Conservation (phyloP, 37 sponge, comb jelly and placozoan species). For the Hexactinellida sp. region DNA sequence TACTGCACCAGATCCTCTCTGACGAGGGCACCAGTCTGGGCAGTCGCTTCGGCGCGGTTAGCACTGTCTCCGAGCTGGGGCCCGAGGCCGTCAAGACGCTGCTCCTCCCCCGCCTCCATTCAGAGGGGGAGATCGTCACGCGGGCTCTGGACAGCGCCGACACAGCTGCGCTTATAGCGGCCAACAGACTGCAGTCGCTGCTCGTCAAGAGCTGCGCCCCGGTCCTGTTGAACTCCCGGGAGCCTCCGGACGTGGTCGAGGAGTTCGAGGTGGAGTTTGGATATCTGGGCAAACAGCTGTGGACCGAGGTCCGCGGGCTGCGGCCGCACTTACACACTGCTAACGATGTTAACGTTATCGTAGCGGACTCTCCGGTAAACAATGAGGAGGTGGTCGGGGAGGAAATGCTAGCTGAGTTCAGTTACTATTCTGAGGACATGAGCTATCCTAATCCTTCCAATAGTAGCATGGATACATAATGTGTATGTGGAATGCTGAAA, state of each 20-base stretch:
- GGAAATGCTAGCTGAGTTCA: background rate
- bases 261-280: conserved; percentile 55
- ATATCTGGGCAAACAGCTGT: conserved; percentile 1
- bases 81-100: conserved; percentile 38
- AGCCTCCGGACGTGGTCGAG: conserved; percentile 34
- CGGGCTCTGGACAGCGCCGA: conserved; percentile 19
- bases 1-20: conserved; percentile 34
- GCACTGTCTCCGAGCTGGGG: conserved; percentile 46
- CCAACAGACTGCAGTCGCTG: conserved; percentile 37
- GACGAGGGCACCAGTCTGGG: conserved; percentile 30
- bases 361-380: background rate
- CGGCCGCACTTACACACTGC: background rate
- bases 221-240: conserved; percentile 21
- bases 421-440: background rate
- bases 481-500: background rate
- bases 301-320: background rate
- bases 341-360: background rate
- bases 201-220: conserved; percentile 39
- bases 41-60: conserved; percentile 54
- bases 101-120: conserved; percentile 40
- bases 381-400: conserved; percentile 13
- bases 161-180: conserved; percentile 40
- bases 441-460: background rate
- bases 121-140: conserved; percentile 35
- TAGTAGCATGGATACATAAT: background rate